Evolutionary conservation across 2,888 invertebrate species (phyloP).

Genomic region (Orthosia incerta): DNA sequence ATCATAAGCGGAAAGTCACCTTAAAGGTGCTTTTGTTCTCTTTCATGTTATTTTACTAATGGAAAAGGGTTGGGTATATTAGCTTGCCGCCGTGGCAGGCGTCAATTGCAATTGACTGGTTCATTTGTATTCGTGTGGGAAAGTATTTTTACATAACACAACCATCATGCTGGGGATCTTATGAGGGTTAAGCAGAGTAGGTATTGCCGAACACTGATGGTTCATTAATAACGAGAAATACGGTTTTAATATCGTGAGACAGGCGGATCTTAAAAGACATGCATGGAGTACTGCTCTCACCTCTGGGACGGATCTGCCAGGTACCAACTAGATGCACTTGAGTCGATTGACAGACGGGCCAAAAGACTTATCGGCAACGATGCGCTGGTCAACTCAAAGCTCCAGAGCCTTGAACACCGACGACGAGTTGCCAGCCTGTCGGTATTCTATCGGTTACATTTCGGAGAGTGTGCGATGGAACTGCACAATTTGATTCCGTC

Average conservation of each 20-base stretch:
- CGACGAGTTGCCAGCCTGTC: no score
- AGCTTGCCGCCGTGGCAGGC: constrained; percentile 53
- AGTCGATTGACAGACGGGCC: no score
- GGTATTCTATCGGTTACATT: no score
- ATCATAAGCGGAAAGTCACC: constrained; percentile 50
- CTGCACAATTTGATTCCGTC: no score
- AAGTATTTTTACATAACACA: constrained; percentile 48
- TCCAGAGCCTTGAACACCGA: no score
- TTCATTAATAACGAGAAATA: constrained; percentile 35
- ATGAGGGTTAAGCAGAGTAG: constrained; percentile 9
- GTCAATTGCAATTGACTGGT: constrained; percentile 52
- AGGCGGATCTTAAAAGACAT: not conserved
- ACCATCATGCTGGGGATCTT: constrained; percentile 18
- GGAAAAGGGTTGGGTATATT: constrained; percentile 62
- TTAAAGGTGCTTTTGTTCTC: constrained; percentile 50
- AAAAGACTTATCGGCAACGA: no score
- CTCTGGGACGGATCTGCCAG: no score
- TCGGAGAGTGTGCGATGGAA: no score
- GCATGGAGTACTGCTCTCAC: no score
- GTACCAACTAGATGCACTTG: no score
- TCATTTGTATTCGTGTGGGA: constrained; percentile 56
- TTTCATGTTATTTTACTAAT: constrained; percentile 56
- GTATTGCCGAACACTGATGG: constrained; percentile 5
- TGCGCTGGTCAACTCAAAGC: no score
- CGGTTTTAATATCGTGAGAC: not conserved